Evolutionary conservation across 2,797 vertebrate genomes (phyloP).

Genomic region (Parauchenoglanis ngamensis): DNA sequence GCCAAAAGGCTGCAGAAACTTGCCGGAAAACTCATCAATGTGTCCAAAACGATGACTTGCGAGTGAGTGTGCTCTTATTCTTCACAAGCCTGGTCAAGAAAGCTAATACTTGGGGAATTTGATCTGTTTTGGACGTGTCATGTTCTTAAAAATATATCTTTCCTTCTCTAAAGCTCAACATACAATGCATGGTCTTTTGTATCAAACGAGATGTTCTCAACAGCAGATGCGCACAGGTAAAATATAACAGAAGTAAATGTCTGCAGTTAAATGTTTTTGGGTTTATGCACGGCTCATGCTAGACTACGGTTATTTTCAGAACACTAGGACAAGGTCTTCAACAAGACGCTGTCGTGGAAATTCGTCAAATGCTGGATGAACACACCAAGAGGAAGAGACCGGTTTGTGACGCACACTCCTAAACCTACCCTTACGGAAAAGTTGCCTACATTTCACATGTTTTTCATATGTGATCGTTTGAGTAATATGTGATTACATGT

Average conservation of each 20-base stretch:
- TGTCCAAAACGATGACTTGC: slow-evolving; percentile 77
- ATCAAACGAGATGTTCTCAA: slow-evolving; percentile 84
- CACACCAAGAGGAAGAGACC: slow-evolving; percentile 83
- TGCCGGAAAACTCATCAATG: slow-evolving; percentile 79
- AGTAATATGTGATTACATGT: not conserved
- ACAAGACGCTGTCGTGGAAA: slow-evolving; percentile 80
- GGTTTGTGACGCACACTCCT: slow-evolving; percentile 64
- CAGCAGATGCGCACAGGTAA: slow-evolving; percentile 84
- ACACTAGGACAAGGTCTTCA: slow-evolving; percentile 84
- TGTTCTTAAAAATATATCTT: slow-evolving; percentile 40
- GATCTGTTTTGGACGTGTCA: not conserved
- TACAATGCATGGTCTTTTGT: slow-evolving; percentile 81
- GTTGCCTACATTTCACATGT: not conserved
- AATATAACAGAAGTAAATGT: not conserved
- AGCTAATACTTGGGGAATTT: not conserved
- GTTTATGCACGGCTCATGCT: slow-evolving; percentile 4
- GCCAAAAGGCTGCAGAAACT: slow-evolving; percentile 86
- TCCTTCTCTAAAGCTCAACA: slow-evolving; percentile 74
- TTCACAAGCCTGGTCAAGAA: not conserved
- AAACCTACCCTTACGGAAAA: not conserved
- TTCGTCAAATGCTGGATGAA: slow-evolving; percentile 77
- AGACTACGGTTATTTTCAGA: slow-evolving; percentile 61
- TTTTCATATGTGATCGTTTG: not conserved
- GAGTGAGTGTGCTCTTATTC: slow-evolving; percentile 74
- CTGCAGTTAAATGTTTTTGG: not conserved